Evolutionary conservation across 1,140 invertebrate genomes (phyloP), one percentile per base, ranked within the genome.

Genomic region (Psilanteris sp.): DNA sequence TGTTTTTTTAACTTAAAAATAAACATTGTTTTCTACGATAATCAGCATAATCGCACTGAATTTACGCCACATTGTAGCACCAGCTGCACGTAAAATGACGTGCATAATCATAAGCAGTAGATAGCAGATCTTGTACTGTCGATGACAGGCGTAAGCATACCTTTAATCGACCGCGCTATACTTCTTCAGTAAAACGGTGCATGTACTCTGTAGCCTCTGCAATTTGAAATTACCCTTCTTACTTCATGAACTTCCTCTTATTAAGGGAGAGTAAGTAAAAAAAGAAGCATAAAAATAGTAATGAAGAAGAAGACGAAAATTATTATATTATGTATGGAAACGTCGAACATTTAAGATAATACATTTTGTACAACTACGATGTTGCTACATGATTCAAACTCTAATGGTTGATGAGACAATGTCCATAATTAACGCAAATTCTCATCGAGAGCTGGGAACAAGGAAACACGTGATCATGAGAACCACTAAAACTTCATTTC

Each of bases 61-160:
- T 68, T 50, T 64, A 41, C 32, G 39, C 34, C 16, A 62, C 67
- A 68, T 67, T 71, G 67, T 77, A 68, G 41, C 62, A 57, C 74
- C 74, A 77, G 67, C 74, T 77, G 74, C 67, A 67, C 39, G 20
- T 67, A 64, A 77, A 77, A 71, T 77, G 67, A 77, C 74, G 74
- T 72, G 67, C 67, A 77, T 77, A 77, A 72, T 77, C 74, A 72
- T 77, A 77, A 77, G 67, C 54, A 72, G 55, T 39, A 77, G 74
- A 77, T 77, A 77, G 66, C 34, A 71, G 74, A 77, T 77, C 74
- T 77, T 36, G 59, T 16, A 44, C 61, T 67, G 74, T 77, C 74
- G 74, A 71, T 77, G 74, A 77, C 74, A 77, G 74, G 74, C 74
- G 74, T 68, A 72, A 77, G 74, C 74, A 72, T 77, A 72, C 54